These are phyloP conservation scores for Minunthozetes semirufus DNA, from an alignment of 2,888 invertebrate genomes.

Conservation along the genomic window DNA sequence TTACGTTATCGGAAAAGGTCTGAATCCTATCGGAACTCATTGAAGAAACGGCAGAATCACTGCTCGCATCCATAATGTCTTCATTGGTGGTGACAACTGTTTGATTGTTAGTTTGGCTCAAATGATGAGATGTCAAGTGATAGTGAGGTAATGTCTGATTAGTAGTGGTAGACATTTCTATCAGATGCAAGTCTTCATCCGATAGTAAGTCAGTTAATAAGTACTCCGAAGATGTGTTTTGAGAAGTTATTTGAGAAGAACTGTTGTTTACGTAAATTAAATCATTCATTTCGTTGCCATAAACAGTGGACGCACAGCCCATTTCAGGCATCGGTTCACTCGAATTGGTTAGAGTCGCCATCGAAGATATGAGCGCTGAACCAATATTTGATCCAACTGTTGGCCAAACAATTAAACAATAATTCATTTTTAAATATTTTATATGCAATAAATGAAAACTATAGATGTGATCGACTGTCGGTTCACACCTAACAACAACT, in stretches of 20 bases:
- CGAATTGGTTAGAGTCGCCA: conserved; percentile 65
- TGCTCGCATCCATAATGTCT: conserved; percentile 67
- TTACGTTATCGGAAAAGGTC: conserved; percentile 63
- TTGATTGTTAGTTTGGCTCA: conserved; percentile 6
- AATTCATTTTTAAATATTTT: too few relatives aligned
- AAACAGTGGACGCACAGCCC: background rate
- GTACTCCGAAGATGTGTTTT: conserved; percentile 58
- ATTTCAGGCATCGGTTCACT: conserved; percentile 57
- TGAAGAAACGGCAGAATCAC: conserved; percentile 84
- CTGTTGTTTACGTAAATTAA: conserved; percentile 40
- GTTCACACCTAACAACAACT: too few relatives aligned
- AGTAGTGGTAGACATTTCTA: conserved; percentile 55
- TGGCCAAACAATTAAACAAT: background rate
- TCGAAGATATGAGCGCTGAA: conserved; percentile 61
- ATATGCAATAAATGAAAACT: too few relatives aligned
- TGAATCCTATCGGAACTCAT: conserved; percentile 79
- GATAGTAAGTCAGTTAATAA: conserved; percentile 79
- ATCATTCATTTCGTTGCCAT: conserved; percentile 38
- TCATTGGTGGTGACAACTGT: conserved; percentile 47
- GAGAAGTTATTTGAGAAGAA: conserved; percentile 28
- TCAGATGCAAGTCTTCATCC: conserved; percentile 78
- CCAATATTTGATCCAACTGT: conserved; percentile 33
- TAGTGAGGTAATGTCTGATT: conserved; percentile 24
- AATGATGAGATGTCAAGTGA: conserved; percentile 20
- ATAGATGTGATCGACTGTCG: too few relatives aligned